These are phyloP conservation scores for Lynx canadensis DNA, from an alignment of 2,113 vertebrate genomes.

Conservation along the genomic window DNA sequence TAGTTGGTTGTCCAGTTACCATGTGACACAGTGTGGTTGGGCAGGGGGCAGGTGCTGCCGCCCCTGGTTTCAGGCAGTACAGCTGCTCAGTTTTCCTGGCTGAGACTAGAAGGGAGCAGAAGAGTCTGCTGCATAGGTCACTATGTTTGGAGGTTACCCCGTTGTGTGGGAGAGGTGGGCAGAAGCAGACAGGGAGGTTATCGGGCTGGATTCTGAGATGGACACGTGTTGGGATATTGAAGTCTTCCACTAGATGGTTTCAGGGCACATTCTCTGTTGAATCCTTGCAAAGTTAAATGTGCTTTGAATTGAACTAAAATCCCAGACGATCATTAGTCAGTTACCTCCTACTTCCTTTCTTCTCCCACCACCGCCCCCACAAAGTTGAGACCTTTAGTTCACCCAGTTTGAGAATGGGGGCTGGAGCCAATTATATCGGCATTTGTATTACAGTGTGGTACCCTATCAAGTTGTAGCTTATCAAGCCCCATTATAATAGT, in stretches of 20 bases:
- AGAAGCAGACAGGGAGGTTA: neutral
- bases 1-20: neutral
- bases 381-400: neutral
- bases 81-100: neutral
- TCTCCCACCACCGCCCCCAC: accelerated
- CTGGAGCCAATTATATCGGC: neutral
- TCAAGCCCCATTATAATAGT: neutral
- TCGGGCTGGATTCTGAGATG: neutral
- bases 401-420: neutral
- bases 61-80: neutral
- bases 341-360: neutral
- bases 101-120: neutral
- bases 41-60: neutral
- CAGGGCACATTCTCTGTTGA: neutral
- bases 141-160: neutral
- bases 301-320: neutral
- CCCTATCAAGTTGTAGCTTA: neutral
- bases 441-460: neutral
- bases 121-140: neutral
- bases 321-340: neutral
- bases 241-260: neutral
- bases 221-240: neutral
- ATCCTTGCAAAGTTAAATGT: neutral
- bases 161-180: accelerated
- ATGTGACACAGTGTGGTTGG: no score